Base-by-base conservation (phyloP, 37 sponge, comb jelly and placozoan genomes). In the Theonella swinhoei region DNA sequence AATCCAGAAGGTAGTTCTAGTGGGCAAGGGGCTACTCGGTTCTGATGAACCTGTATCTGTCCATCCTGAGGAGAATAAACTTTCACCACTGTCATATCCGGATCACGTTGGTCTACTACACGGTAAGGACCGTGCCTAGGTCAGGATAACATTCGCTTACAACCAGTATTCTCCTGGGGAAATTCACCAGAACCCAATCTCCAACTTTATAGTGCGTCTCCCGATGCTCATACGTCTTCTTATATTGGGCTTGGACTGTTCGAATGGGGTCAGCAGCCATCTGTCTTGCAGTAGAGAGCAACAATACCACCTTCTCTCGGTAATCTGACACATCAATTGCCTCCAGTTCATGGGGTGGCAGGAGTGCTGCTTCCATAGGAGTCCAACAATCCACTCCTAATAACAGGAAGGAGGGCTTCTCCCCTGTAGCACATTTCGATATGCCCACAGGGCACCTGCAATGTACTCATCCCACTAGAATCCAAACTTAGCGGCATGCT, bases 321-420 rank as follows among this genome's bases (percentile, higher is more conserved):
- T 80, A 80, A n/a, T 65, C 31, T 40, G 47, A 14, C 68, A 70
- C 32, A 25, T 81, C 82, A 29, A 9, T 34, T 22, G 24, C 28
- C 43, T 60, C 59, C 7, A 68, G 43, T 37, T 20, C 33, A 8
- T n/a, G 22, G 38, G 82, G 72, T 22, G 42, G 42, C 42, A 81
- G 72, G 3, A 81, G 62, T 42, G 72, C 71, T 8, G 82, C 71
- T 43, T 81, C 82, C 4, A 72, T 41, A 17, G 82, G 82, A 7
- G 82, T 26, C 32, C 58, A 42, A 5, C 23, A 74, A 73, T 81
- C 72, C 28, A 81, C 42, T 47, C 43, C 82, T 4, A 81, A 75
- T 24, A 81, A 25, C 29, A 81, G 59, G 37, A 73, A 81, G n/a
- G 82, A 81, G 20, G 82, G 82, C 11, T 81, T 81, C 71, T 80